phyloP scores from a whole-genome alignment of 2,113 vertebrate genomes.

The Sclerurus mexicanus region DNA sequence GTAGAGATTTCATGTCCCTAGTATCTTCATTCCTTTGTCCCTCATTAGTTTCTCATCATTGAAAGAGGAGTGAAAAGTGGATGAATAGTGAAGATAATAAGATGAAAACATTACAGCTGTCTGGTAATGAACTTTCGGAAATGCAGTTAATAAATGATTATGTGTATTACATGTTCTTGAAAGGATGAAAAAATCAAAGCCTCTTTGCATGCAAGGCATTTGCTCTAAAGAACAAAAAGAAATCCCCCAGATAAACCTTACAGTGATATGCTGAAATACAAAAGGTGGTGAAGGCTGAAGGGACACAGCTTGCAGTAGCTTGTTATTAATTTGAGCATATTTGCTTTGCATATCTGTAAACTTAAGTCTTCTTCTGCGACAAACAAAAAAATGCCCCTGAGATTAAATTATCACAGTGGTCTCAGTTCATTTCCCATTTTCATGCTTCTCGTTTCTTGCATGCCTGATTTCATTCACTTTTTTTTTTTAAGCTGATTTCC shows the following conservation, averaged over 20 bases:
- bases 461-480: background rate
- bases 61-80: background rate
- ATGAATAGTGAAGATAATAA: background rate
- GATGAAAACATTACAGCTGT: background rate
- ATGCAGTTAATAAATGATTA: background rate
- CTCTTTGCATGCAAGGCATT: background rate
- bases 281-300: background rate
- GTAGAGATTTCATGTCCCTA: background rate
- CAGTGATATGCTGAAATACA: background rate
- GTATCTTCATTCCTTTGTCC: background rate
- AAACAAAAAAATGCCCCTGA: background rate
- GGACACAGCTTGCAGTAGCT: background rate
- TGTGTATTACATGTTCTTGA: background rate
- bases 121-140: background rate
- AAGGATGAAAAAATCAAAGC: background rate
- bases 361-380: background rate
- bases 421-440: background rate
- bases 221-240: background rate
- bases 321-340: background rate
- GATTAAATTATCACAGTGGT: background rate
- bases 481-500: background rate
- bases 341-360: background rate
- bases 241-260: background rate
- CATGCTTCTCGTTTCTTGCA: background rate
- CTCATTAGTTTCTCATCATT: background rate